Evolutionary conservation across 2,888 invertebrate species (phyloP), one percentile per base, ranked within the genome.

Genomic region (Aporophyla nigra): DNA sequence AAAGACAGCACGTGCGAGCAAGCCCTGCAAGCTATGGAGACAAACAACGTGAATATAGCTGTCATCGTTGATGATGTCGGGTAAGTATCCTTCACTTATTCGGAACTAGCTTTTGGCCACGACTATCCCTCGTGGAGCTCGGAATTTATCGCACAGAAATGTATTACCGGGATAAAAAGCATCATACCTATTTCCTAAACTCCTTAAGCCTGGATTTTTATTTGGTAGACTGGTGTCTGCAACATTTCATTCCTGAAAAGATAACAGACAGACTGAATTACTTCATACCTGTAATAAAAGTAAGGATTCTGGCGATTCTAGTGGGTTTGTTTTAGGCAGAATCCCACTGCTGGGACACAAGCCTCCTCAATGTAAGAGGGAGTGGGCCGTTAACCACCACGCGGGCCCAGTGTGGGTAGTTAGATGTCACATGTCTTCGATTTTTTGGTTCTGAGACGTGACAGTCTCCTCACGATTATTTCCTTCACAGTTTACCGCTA

Each of bases 1-100:
- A 95, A 98, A 51, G 93, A 96, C 51, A 96, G 97, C 4, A 94
- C 94, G 51, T 97, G 97, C 40, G 97, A 97, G 1, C 97, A 98
- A 69, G 97, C 97, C 71, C 97, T 98, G 80, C 97, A 98, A 7
- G 96, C 98, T 70, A 97, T 97, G 72, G 85, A 61, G 21, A 4
- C 4, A 21, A 62, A 73, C 24, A 68, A 85, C 24, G 80, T 80
- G 40, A 82, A 87, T 62, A 78, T 90, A 10, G 90, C 89, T 3
- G 83, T 91, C 40, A 87, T 92, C 19, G 70, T 85, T 5, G 93
- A 96, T 75, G 92, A 94, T 5, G 89, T 93, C 21, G 93, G 94
- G 91, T 93, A 92, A 78, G 70, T 73, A 54, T 43, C 24, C 33
- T 14, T 7, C 1, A 43, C 24, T 51, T 16, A n/a, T 51, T 24